Evolutionary conservation across 2,797 vertebrate genomes (phyloP), one percentile per base, ranked within the genome.

Genomic region (Loris lydekkerianus): DNA sequence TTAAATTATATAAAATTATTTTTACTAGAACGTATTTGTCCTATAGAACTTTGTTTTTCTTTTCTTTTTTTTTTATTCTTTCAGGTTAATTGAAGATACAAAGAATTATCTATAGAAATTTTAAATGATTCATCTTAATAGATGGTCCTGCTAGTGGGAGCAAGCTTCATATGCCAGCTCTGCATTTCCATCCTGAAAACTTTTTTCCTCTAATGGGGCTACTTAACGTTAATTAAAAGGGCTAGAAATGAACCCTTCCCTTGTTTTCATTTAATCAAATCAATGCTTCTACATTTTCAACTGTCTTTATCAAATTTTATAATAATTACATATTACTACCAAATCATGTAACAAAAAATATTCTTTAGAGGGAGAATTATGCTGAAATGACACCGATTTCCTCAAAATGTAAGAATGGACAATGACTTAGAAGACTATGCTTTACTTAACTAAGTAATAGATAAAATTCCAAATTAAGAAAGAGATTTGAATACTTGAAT

Each of bases 261-360:
- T 92, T 93, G 92, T 83, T 61, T 95, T 81, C 31, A 77, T 78
- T 81, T 70, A 76, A 72, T 77, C 40, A 72, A 84, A 86, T 87
- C 7, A 70, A 7, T 69, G 46, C 77, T 94, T 4, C 6, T 40
- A 5, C 21, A 31, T 70, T 92, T 95, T 93, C 27, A 91, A 81
- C 31, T 77, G 11, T 81, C 31, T 14, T 90, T 86, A 83, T 53
- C 34, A 63, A 83, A 86, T 0, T 80, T n/a, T 43, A 60, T 37
- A 76, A 67, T 23, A 2, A 83, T 5, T 75, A 21, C 69, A 65
- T 75, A 17, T 91, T 77, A 15, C 11, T 78, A 69, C 10, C 29
- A 86, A 96, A 70, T 60, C 43, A 87, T 70, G 14, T 4, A 60
- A 27, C 61, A 86, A 72, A 61, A 27, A 31, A 27, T 31, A 25